phyloP scores from a whole-genome alignment of 2,888 invertebrate species.

The Sinelater perroti region DNA sequence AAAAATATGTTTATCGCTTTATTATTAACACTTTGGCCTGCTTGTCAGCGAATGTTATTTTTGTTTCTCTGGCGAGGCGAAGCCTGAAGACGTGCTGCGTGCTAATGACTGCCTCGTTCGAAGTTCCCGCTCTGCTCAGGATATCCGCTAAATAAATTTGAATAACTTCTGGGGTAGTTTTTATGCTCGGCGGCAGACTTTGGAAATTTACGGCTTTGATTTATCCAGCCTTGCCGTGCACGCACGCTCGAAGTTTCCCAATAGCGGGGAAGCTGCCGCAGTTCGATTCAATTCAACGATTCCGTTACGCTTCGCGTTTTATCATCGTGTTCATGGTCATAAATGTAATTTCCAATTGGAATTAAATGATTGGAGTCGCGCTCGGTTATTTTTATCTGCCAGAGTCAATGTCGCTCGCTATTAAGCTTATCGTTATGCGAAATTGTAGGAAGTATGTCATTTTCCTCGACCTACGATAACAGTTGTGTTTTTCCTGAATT shows the following conservation, averaged over 20 bases:
- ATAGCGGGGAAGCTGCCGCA: neutral
- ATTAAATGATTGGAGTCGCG: neutral
- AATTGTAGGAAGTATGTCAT: neutral
- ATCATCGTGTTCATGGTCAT: conserved; percentile 5
- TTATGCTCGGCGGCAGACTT: neutral
- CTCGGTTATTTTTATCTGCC: conserved; percentile 5
- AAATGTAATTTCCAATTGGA: conserved; percentile 22
- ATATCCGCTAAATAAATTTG: too few species aligned
- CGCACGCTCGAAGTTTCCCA: neutral
- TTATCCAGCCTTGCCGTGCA: neutral
- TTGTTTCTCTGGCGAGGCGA: neutral
- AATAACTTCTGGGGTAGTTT: neutral
- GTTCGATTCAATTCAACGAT: conserved; percentile 5
- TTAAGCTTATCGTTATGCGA: neutral
- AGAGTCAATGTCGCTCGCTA: conserved; percentile 10
- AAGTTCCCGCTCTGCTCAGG: too few species aligned
- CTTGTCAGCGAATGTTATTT: conserved; percentile 5
- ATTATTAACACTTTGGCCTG: conserved; percentile 2
- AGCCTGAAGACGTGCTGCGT: neutral
- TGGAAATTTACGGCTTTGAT: conserved; percentile 9
- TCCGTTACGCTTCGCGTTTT: neutral
- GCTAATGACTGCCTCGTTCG: too few species aligned
- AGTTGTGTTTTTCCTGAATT: neutral
- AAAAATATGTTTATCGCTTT: conserved; percentile 10
- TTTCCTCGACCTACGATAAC: conserved; percentile 8